Evolutionary conservation across 2,888 invertebrate species (phyloP).

Genomic region (Zaprionus obscuricornis): DNA sequence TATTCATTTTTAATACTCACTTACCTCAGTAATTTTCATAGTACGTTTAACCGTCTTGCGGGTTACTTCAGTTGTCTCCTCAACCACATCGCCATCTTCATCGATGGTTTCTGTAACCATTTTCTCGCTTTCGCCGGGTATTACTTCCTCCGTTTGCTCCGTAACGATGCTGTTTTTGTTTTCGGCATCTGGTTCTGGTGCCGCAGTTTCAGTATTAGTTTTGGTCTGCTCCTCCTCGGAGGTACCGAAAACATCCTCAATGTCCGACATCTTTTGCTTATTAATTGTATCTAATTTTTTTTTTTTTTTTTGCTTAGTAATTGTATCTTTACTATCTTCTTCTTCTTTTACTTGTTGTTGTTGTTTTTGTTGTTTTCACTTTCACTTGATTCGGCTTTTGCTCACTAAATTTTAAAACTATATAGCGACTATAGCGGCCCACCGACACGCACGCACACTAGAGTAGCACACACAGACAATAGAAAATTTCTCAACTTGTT

Average conservation of each 20-base stretch:
- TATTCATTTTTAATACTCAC: slow-evolving; percentile 31
- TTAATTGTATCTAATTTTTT: slow-evolving; percentile 16
- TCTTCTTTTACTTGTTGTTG: slow-evolving; percentile 17
- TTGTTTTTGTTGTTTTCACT: slow-evolving; percentile 48
- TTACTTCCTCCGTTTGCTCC: slow-evolving; percentile 69
- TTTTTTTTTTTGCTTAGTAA: slow-evolving; percentile 4
- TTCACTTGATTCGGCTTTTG: slow-evolving; percentile 64
- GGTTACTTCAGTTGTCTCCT: slow-evolving; percentile 82
- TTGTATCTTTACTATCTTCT: slow-evolving; percentile 16
- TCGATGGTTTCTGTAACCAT: slow-evolving; percentile 80
- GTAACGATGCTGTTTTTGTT: slow-evolving; percentile 66
- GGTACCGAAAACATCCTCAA: slow-evolving; percentile 77
- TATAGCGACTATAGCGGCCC: slow-evolving; percentile 60
- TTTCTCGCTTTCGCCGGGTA: slow-evolving; percentile 78
- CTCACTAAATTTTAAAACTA: slow-evolving; percentile 59
- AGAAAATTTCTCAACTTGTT: slow-evolving; percentile 55
- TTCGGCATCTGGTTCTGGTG: slow-evolving; percentile 44
- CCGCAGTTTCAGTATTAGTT: slow-evolving; percentile 18
- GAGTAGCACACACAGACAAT: slow-evolving; percentile 41
- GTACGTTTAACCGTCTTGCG: slow-evolving; percentile 83
- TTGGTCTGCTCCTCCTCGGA: slow-evolving; percentile 52
- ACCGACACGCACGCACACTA: slow-evolving; percentile 63
- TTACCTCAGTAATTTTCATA: slow-evolving; percentile 83
- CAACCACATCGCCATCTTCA: slow-evolving; percentile 82
- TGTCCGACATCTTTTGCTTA: slow-evolving; percentile 79